These are phyloP conservation scores for Oncorhynchus mykiss DNA, from an alignment of 2,113 vertebrate genomes.

Conservation along the genomic window DNA sequence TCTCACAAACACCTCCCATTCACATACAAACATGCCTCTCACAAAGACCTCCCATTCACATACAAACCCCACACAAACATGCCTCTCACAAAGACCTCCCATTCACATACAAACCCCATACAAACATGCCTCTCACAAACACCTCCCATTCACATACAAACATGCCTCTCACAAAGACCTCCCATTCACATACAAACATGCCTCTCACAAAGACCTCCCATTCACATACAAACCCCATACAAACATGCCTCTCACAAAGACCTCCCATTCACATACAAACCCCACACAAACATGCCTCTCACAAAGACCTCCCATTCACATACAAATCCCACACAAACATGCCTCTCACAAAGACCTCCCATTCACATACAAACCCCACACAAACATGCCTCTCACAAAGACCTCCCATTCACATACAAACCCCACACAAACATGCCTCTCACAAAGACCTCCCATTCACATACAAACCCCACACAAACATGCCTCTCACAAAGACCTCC, in stretches of 20 bases:
- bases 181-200: slow-evolving; percentile 16
- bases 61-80: background rate
- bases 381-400: background rate
- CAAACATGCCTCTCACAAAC: background rate
- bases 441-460: slow-evolving; percentile 20
- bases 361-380: slow-evolving; percentile 10
- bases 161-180: background rate
- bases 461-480: background rate
- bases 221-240: background rate
- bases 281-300: background rate
- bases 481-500: background rate
- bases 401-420: slow-evolving; percentile 18
- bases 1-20: slow-evolving; percentile 15
- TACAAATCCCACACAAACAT: background rate
- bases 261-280: slow-evolving; percentile 18
- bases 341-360: slow-evolving; percentile 5
- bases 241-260: background rate
- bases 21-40: background rate
- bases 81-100: slow-evolving; percentile 5
- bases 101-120: slow-evolving; percentile 9
- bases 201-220: slow-evolving; percentile 9
- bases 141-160: slow-evolving; percentile 18
- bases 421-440: background rate
- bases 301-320: slow-evolving; percentile 20
- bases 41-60: slow-evolving; percentile 20